These are phyloP conservation scores for Formicarius rufipectus DNA, from an alignment of 2,113 vertebrate genomes.

Conservation along the genomic window DNA sequence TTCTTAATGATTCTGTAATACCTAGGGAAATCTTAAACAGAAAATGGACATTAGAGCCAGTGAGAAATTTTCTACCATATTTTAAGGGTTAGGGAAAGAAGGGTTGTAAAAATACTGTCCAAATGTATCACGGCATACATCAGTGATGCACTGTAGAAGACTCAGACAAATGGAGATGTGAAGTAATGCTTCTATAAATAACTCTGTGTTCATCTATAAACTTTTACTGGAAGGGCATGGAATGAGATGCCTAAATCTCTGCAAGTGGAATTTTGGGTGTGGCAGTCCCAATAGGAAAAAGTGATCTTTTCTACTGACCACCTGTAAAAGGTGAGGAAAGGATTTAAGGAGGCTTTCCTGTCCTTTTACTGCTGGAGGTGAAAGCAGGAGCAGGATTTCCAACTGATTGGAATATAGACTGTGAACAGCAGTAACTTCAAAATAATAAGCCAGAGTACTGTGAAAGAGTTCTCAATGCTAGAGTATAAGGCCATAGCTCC, in stretches of 20 bases:
- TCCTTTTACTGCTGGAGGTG: neutral
- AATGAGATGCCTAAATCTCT: constrained; percentile 28
- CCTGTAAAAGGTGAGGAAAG: neutral
- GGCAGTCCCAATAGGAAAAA: neutral
- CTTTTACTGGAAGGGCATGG: constrained; percentile 35
- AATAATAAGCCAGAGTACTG: neutral
- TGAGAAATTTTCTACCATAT: neutral
- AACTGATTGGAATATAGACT: neutral
- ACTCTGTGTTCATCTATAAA: constrained; percentile 13
- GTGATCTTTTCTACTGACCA: neutral
- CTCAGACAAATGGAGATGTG: constrained; percentile 15
- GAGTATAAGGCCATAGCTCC: neutral
- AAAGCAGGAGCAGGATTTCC: neutral
- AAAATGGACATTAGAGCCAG: neutral
- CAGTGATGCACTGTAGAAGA: constrained; percentile 22
- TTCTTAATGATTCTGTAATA: neutral
- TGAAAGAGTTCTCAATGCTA: neutral
- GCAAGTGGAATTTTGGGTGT: neutral
- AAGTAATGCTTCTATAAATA: constrained; percentile 62
- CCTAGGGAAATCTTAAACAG: neutral
- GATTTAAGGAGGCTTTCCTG: neutral
- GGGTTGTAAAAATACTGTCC: neutral
- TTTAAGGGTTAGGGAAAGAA: neutral
- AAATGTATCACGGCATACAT: neutral
- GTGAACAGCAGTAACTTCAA: neutral